Conservation (phyloP, 2,888 invertebrate genomes). For the Eupelmus urozonus region DNA sequence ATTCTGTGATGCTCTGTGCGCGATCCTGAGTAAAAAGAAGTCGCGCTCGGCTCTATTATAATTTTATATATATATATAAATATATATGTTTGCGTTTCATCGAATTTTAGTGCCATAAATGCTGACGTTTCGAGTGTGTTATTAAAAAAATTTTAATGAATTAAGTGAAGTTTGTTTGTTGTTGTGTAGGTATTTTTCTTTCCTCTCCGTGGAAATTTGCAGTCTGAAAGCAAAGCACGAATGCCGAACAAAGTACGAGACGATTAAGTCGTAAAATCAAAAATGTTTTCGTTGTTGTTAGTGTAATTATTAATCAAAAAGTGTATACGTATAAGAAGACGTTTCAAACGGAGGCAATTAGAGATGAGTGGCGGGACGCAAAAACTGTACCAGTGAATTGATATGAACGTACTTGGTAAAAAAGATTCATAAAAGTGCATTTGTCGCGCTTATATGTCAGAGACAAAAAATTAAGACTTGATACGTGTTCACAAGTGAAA, state of each 20-base stretch:
- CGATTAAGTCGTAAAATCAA: conserved; percentile 12
- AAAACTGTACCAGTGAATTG: conserved; percentile 16
- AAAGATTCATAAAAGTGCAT: background rate
- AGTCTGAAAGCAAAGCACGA: conserved; percentile 13
- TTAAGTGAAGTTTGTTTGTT: conserved; percentile 56
- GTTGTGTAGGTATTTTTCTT: conserved; percentile 48
- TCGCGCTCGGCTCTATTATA: conserved; percentile 13
- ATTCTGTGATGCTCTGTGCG: conserved; percentile 59
- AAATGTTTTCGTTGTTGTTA: conserved; percentile 56
- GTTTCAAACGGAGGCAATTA: background rate
- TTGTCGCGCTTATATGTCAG: background rate
- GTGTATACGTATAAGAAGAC: conserved; percentile 7
- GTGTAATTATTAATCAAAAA: conserved; percentile 47
- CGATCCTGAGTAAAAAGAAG: conserved; percentile 11
- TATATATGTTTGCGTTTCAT: conserved; percentile 40
- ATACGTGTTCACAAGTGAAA: background rate
- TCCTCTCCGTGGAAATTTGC: conserved; percentile 7
- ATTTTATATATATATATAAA: conserved; percentile 45
- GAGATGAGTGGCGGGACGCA: conserved; percentile 7
- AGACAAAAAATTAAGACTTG: background rate
- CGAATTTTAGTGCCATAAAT: conserved; percentile 59
- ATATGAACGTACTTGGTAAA: background rate
- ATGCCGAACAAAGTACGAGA: conserved; percentile 9
- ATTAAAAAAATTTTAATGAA: conserved; percentile 29
- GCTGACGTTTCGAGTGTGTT: conserved; percentile 49